A percentile compares a stretch with the other conserved stretches of the same genome.
Evolutionary conservation across 2,113 vertebrate species (phyloP).

Genomic region (Eretmochelys imbricata): DNA sequence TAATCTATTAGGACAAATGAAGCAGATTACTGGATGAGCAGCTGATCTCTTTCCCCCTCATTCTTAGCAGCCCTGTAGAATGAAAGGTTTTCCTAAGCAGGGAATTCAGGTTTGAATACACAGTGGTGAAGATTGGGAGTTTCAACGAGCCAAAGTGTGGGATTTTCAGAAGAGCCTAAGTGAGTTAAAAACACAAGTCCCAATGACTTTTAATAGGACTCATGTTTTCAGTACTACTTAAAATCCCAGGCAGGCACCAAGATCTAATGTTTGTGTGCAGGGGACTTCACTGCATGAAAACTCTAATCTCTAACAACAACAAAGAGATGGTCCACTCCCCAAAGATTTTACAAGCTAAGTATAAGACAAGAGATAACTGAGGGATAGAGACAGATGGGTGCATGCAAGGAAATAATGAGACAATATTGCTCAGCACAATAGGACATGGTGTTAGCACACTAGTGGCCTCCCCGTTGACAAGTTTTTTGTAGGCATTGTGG

Average conservation of each 20-base stretch:
- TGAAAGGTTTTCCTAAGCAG: not conserved
- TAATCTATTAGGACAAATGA: not conserved
- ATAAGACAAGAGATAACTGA: not conserved
- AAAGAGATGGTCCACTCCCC: not conserved
- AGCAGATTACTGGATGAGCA: not conserved
- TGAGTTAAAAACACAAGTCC: not conserved
- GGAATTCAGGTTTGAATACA: not conserved
- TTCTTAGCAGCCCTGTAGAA: not conserved
- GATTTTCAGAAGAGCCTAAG: not conserved
- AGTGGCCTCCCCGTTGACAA: not conserved
- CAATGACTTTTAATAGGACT: fast-evolving
- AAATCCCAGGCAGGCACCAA: not conserved
- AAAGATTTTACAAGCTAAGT: not conserved
- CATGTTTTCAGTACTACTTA: fast-evolving
- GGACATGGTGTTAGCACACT: not conserved
- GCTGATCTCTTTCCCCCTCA: not conserved
- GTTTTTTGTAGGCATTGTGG: not conserved
- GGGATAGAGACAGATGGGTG: not conserved
- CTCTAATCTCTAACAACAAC: not conserved
- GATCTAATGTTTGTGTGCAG: fast-evolving
- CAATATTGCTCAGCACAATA: not conserved
- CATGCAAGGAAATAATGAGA: not conserved
- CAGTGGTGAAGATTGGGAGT: not conserved
- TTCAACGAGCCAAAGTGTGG: not conserved
- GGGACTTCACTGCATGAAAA: not conserved